These are phyloP conservation scores for Oryzias curvinotus DNA, from an alignment of 2,113 vertebrate species.

Conservation along the genomic window DNA sequence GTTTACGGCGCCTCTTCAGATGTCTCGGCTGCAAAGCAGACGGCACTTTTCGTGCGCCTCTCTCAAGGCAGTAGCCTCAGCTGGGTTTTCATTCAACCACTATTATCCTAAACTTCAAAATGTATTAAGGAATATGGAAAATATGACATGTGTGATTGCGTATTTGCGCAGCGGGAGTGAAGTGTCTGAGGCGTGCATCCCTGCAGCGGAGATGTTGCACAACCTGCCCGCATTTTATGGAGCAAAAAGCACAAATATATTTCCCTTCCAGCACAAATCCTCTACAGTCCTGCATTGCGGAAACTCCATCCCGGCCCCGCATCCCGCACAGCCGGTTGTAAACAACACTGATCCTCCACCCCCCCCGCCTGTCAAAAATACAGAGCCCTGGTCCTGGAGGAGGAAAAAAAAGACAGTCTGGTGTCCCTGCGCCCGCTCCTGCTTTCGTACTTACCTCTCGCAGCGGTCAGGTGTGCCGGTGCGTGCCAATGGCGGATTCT, in stretches of 20 bases:
- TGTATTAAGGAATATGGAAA: background rate
- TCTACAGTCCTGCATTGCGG: conserved; percentile 70
- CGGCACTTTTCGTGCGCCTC: conserved; percentile 38
- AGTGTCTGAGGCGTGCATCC: no score
- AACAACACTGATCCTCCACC: conserved; percentile 43
- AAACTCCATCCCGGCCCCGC: conserved; percentile 34
- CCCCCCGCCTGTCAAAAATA: conserved; percentile 52
- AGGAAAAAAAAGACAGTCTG: background rate
- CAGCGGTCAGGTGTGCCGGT: conserved; percentile 23
- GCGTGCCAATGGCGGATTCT: conserved; percentile 10
- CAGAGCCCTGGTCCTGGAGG: conserved; percentile 8
- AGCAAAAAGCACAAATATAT: background rate
- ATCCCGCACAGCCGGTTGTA: conserved; percentile 48
- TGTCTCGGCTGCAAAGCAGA: conserved; percentile 31
- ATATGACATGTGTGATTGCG: background rate
- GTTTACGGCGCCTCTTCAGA: conserved; percentile 33
- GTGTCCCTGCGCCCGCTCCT: background rate
- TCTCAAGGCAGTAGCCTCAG: conserved; percentile 20
- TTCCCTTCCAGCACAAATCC: conserved; percentile 2
- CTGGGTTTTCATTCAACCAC: conserved; percentile 14
- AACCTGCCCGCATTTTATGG: conserved; percentile 5
- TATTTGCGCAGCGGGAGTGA: no score
- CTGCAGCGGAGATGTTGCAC: no score
- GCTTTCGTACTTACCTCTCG: conserved; percentile 67
- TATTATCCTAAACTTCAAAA: background rate